phyloP scores from a whole-genome alignment of 2,888 invertebrate species.

The Andrena bucephala region DNA sequence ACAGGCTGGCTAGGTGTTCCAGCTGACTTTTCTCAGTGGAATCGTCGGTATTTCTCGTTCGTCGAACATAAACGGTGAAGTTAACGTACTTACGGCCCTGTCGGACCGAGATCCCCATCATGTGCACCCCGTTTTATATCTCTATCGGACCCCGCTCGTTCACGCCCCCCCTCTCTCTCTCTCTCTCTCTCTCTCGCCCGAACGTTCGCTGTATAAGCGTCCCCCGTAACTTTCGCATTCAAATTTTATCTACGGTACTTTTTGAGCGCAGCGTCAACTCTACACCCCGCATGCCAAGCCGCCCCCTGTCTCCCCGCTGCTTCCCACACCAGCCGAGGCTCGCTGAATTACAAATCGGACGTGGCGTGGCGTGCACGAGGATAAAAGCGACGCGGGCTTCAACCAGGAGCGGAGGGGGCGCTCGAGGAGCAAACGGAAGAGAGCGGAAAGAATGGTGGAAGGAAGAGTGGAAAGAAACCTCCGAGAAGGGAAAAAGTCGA shows the following conservation, averaged over 20 bases:
- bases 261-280: conserved; percentile 63
- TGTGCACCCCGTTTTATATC: conserved; percentile 49
- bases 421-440: conserved; percentile 19
- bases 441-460: conserved; percentile 12
- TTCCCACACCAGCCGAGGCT: conserved; percentile 21
- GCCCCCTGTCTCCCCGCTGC: neutral
- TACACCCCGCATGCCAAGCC: conserved; percentile 46
- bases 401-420: neutral
- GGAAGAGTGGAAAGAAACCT: neutral
- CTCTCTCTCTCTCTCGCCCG: neutral
- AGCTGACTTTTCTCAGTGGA: conserved; percentile 51
- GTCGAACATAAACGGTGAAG: conserved; percentile 61
- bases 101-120: conserved; percentile 55
- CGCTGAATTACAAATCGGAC: conserved; percentile 72
- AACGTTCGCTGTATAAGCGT: conserved; percentile 37
- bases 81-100: conserved; percentile 66
- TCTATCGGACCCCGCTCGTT: neutral
- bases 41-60: conserved; percentile 52
- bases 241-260: conserved; percentile 69
- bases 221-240: conserved; percentile 68
- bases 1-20: conserved; percentile 23
- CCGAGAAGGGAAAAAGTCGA: neutral
- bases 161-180: neutral
- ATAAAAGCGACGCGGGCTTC: conserved; percentile 53
- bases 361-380: conserved; percentile 41